These are phyloP conservation scores for Charadrius vociferus DNA, from an alignment of 2,113 vertebrate genomes.

Conservation along the genomic window DNA sequence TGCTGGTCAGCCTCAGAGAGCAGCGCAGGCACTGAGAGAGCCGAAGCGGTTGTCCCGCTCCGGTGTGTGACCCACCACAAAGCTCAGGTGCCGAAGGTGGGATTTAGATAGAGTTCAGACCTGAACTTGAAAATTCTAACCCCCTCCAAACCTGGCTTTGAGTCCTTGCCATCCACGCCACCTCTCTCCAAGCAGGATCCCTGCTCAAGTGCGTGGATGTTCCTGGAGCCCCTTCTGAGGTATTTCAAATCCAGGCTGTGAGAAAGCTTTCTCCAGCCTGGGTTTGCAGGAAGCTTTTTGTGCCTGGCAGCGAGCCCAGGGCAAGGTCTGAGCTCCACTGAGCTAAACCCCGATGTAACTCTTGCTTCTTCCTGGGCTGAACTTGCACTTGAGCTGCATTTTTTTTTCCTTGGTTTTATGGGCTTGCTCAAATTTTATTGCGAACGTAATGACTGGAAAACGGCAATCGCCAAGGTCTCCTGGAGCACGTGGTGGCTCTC, in stretches of 20 bases:
- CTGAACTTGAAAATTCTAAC: background rate
- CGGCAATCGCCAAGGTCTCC: background rate
- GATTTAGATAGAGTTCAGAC: background rate
- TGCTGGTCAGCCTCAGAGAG: background rate
- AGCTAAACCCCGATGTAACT: background rate
- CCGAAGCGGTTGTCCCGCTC: background rate
- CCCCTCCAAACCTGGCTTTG: background rate
- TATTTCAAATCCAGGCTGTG: background rate
- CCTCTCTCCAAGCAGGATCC: background rate
- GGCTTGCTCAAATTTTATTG: background rate
- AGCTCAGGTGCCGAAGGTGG: background rate
- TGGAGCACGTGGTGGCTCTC: background rate
- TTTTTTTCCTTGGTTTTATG: background rate
- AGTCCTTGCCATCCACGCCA: background rate
- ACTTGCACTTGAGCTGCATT: background rate
- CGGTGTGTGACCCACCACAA: background rate
- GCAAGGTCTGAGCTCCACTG: background rate
- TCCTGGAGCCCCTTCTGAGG: background rate
- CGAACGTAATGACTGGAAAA: background rate
- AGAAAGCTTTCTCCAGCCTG: background rate
- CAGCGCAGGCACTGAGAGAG: background rate
- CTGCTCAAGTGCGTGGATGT: accelerated
- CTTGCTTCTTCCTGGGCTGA: background rate
- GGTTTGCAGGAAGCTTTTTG: background rate
- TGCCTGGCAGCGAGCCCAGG: background rate